Percentiles rank a stretch among this genome's conserved stretches.
These are phyloP conservation scores for Cryptus viduatorius DNA, from an alignment of 2,888 invertebrate species.

Conservation along the genomic window DNA sequence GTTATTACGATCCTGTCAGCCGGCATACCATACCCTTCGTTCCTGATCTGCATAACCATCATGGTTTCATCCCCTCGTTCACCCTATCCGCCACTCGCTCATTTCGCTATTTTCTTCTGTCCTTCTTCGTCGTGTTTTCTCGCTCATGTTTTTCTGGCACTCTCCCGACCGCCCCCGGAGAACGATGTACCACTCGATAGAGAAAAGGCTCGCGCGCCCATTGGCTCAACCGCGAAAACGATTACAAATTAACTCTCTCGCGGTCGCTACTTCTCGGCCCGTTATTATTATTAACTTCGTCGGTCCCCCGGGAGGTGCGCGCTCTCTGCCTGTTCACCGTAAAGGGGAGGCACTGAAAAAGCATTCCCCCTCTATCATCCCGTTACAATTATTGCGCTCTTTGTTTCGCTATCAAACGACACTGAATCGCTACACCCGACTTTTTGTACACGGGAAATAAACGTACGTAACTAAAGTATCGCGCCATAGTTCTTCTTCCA, in stretches of 20 bases:
- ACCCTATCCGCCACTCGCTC: constrained; percentile 52
- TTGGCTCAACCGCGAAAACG: constrained; percentile 77
- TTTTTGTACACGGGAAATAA: constrained; percentile 65
- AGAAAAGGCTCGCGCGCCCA: constrained; percentile 74
- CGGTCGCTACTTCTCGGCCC: constrained; percentile 72
- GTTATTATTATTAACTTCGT: constrained; percentile 80
- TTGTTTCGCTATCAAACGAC: constrained; percentile 79
- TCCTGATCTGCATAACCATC: constrained; percentile 81
- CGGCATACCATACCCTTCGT: constrained; percentile 73
- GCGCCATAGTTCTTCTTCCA: constrained; percentile 34
- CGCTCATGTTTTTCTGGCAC: constrained; percentile 54
- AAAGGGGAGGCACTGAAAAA: constrained; percentile 48
- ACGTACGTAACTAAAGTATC: constrained; percentile 48
- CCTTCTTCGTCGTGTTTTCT: constrained; percentile 41
- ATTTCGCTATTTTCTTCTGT: constrained; percentile 72
- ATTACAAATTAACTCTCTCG: constrained; percentile 83
- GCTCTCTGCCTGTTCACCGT: constrained; percentile 29
- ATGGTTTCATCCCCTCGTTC: constrained; percentile 73
- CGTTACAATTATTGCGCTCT: constrained; percentile 81
- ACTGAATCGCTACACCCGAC: constrained; percentile 56
- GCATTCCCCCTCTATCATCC: constrained; percentile 62
- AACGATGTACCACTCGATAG: constrained; percentile 76
- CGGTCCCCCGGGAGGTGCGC: constrained; percentile 68
- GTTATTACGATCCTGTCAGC: constrained; percentile 79
- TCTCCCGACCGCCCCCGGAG: constrained; percentile 52